These are phyloP conservation scores for Castor canadensis DNA, from an alignment of 2,113 vertebrate species.

Conservation along the genomic window DNA sequence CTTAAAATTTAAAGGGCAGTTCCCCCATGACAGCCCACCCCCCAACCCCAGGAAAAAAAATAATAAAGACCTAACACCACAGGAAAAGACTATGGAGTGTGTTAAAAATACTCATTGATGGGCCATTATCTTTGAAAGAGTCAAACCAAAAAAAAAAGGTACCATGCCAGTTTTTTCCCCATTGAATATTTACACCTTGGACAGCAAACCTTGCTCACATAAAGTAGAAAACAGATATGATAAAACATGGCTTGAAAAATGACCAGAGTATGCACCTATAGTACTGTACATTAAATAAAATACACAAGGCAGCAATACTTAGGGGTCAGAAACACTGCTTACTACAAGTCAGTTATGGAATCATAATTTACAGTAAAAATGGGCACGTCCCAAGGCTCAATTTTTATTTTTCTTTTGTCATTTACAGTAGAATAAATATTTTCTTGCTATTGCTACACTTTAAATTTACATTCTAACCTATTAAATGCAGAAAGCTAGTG, in stretches of 20 bases:
- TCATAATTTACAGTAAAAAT: constrained; percentile 99
- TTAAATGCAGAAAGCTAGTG: constrained; percentile 98
- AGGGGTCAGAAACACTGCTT: constrained; percentile 95
- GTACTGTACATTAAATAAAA: constrained; percentile 96
- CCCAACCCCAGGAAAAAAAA: constrained; percentile 65
- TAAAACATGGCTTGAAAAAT: constrained; percentile 92
- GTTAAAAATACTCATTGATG: constrained; percentile 85
- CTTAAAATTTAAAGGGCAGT: constrained; percentile 79
- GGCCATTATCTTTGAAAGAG: constrained; percentile 82
- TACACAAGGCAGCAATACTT: constrained; percentile 93
- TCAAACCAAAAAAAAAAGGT: constrained; percentile 82
- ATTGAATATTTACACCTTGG: constrained; percentile 96
- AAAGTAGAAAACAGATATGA: constrained; percentile 92
- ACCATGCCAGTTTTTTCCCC: constrained; percentile 97
- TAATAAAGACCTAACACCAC: constrained; percentile 81
- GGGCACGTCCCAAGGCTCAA: constrained; percentile 99
- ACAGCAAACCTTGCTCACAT: constrained; percentile 93
- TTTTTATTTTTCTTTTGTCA: constrained; percentile 91
- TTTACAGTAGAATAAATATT: constrained; percentile 99
- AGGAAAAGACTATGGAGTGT: constrained; percentile 91
- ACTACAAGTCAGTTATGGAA: constrained; percentile 98
- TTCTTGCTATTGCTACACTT: constrained; percentile 98
- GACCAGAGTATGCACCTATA: constrained; percentile 90
- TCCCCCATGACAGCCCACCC: constrained; percentile 79
- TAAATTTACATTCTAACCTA: constrained; percentile 98